These are phyloP conservation scores for Andrena flavipes DNA, from an alignment of 2,888 invertebrate genomes.

Conservation along the genomic window DNA sequence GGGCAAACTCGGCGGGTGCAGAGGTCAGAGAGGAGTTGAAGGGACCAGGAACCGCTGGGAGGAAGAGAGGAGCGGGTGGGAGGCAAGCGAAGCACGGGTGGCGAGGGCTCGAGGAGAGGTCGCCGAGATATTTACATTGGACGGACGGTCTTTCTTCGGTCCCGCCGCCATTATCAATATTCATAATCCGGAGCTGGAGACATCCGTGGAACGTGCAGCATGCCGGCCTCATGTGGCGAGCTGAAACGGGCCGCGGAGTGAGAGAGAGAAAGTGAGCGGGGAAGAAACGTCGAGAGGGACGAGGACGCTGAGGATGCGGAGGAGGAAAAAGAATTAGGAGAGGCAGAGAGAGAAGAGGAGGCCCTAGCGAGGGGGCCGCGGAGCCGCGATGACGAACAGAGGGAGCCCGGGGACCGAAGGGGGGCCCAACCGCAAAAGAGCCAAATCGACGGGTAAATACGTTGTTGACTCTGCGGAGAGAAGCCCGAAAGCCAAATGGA, in stretches of 20 bases:
- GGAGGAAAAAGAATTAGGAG: slow-evolving; percentile 39
- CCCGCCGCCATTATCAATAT: slow-evolving; percentile 76
- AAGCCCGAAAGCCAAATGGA: slow-evolving; percentile 82
- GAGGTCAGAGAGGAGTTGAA: slow-evolving; percentile 53
- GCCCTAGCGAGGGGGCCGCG: slow-evolving; percentile 35
- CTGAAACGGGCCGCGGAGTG: slow-evolving; percentile 20
- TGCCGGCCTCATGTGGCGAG: slow-evolving; percentile 75
- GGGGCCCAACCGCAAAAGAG: slow-evolving; percentile 80
- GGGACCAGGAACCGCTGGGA: slow-evolving; percentile 4
- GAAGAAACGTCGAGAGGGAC: neutral
- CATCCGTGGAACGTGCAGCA: slow-evolving; percentile 75
- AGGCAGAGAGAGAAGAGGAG: slow-evolving; percentile 31
- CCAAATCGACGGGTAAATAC: slow-evolving; percentile 83
- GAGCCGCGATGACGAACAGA: slow-evolving; percentile 39
- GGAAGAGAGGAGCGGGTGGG: slow-evolving; percentile 27
- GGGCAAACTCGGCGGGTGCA: slow-evolving; percentile 50
- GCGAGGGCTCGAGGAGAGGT: slow-evolving; percentile 66
- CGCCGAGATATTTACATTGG: slow-evolving; percentile 76
- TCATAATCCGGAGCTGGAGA: slow-evolving; percentile 79
- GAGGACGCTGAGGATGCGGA: neutral
- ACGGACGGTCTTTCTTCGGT: slow-evolving; percentile 64
- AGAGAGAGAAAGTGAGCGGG: slow-evolving; percentile 29
- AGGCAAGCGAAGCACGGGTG: slow-evolving; percentile 52
- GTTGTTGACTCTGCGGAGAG: slow-evolving; percentile 81
- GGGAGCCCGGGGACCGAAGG: slow-evolving; percentile 41